Percentiles rank a stretch among this genome's conserved stretches.
Evolutionary conservation across 1,140 invertebrate species (phyloP).

Genomic region (Drosophila varians): DNA sequence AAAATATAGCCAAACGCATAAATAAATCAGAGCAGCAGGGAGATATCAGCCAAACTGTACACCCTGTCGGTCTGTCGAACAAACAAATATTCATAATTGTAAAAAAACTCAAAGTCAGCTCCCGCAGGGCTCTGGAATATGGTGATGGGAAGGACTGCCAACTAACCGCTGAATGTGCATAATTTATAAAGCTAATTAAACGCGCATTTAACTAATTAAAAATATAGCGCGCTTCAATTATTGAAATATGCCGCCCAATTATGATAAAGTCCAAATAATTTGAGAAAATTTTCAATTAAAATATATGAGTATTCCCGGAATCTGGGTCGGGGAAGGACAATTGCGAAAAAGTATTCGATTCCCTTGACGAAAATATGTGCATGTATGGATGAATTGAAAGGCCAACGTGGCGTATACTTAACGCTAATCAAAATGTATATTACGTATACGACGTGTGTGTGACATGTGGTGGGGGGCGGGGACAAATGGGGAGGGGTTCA

Average conservation of each 20-base stretch:
- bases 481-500: conserved; percentile 15
- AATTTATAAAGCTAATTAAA: conserved; percentile 83
- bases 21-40: conserved; percentile 66
- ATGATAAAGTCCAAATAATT: conserved; percentile 39
- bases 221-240: conserved; percentile 79
- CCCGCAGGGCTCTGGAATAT: conserved; percentile 9
- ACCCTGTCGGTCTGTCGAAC: conserved; percentile 34
- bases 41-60: conserved; percentile 34
- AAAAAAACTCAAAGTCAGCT: conserved; percentile 33
- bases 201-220: conserved; percentile 82
- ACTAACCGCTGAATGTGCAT: conserved; percentile 80
- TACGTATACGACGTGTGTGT: conserved; percentile 71
- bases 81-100: conserved; percentile 72
- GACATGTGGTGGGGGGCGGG: conserved; percentile 32
- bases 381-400: conserved; percentile 28
- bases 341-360: conserved; percentile 26
- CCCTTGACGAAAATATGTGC: conserved; percentile 20
- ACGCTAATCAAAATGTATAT: conserved; percentile 71
- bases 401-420: conserved; percentile 57
- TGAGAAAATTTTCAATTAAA: conserved; percentile 66
- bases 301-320: conserved; percentile 23
- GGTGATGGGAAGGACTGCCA: conserved; percentile 11
- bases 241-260: conserved; percentile 74
- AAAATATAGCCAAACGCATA: conserved; percentile 52
- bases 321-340: conserved; percentile 13